phyloP scores from a whole-genome alignment of 2,797 vertebrate genomes.

The Chlorospingus semifuscus region DNA sequence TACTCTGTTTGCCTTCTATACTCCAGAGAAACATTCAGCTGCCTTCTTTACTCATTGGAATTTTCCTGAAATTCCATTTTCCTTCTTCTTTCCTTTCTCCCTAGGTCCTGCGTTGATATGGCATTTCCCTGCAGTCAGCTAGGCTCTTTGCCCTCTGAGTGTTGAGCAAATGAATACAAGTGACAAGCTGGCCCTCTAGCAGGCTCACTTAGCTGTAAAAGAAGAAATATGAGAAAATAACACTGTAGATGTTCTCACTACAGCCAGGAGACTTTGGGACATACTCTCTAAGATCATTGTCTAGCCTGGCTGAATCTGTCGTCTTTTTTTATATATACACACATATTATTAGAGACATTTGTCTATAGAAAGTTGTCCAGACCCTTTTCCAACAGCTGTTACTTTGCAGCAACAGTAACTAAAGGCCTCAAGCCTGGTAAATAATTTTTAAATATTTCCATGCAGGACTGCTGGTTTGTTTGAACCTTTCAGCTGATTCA shows the following conservation, averaged over 20 bases:
- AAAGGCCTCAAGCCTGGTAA: neutral
- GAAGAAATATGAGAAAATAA: neutral
- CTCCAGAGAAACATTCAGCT: neutral
- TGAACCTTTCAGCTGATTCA: neutral
- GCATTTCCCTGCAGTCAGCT: neutral
- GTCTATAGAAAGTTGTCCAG: neutral
- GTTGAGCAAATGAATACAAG: neutral
- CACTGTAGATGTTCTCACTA: neutral
- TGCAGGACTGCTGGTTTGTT: neutral
- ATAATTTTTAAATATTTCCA: neutral
- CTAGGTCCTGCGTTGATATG: neutral
- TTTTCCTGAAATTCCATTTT: neutral
- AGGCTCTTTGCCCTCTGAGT: neutral
- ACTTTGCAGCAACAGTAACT: neutral
- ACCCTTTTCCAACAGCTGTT: neutral
- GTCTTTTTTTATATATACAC: neutral
- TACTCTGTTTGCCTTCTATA: neutral
- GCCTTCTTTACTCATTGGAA: neutral
- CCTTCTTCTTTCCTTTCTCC: neutral
- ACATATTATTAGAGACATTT: neutral
- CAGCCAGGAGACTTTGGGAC: neutral
- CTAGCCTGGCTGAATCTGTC: neutral
- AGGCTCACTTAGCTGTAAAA: neutral
- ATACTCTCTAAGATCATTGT: neutral
- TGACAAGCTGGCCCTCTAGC: fast-evolving